phyloP scores from a whole-genome alignment of 2,113 vertebrate species.

The Saccopteryx leptura region DNA sequence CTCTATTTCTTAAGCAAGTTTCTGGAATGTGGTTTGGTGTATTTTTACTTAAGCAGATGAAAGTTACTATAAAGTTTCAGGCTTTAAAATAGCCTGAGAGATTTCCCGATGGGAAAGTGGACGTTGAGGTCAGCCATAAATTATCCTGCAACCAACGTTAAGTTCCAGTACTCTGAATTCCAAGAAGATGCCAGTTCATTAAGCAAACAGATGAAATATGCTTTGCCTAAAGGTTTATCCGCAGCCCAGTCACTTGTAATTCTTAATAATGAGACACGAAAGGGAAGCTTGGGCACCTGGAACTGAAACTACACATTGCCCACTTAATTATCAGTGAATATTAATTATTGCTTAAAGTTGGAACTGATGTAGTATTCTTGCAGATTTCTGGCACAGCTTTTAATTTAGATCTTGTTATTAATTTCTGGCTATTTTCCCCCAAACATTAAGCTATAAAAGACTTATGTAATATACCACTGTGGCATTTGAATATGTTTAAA shows the following conservation, averaged over 20 bases:
- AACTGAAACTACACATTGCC: slow-evolving; percentile 57
- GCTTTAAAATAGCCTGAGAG: background rate
- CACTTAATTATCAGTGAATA: slow-evolving; percentile 68
- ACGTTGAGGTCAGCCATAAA: slow-evolving; percentile 58
- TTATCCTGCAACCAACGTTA: slow-evolving; percentile 51
- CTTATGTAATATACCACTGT: background rate
- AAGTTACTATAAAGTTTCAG: slow-evolving; percentile 39
- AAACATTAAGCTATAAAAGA: background rate
- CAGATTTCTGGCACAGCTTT: slow-evolving; percentile 65
- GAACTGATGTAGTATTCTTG: slow-evolving; percentile 70
- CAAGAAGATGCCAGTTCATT: slow-evolving; percentile 73
- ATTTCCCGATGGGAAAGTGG: slow-evolving; percentile 41
- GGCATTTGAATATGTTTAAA: slow-evolving; percentile 9
- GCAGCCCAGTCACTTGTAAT: slow-evolving; percentile 64
- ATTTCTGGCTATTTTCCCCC: slow-evolving; percentile 17
- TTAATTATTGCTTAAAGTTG: slow-evolving; percentile 72
- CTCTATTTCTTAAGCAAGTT: background rate
- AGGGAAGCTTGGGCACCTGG: slow-evolving; percentile 31
- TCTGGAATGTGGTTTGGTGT: slow-evolving; percentile 38
- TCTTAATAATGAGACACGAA: slow-evolving; percentile 74
- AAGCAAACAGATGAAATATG: slow-evolving; percentile 74
- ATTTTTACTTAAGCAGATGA: slow-evolving; percentile 39
- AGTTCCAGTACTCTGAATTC: slow-evolving; percentile 70
- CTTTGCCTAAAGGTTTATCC: slow-evolving; percentile 69
- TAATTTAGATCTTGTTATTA: slow-evolving; percentile 74